These are phyloP conservation scores for Hydractinia symbiolongicarpus DNA, from an alignment of 30 jellyfish, hydroid and myxozoan genomes.

Conservation along the genomic window DNA sequence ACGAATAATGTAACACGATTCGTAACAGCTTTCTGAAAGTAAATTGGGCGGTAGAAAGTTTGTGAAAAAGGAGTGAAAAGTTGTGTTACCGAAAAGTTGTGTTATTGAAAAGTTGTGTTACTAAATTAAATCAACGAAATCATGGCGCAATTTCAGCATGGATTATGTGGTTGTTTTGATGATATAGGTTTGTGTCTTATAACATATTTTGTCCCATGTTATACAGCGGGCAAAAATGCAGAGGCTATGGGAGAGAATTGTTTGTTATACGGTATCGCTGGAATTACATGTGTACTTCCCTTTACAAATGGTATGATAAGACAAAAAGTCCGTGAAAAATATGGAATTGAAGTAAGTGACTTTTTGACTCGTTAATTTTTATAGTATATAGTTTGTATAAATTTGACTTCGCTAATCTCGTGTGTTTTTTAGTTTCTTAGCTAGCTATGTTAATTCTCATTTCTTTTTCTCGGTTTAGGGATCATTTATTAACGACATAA, in stretches of 20 bases:
- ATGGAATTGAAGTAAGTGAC: slow-evolving; percentile 60
- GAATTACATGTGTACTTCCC: slow-evolving; percentile 73
- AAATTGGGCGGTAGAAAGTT: too few relatives aligned
- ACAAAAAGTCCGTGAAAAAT: slow-evolving; percentile 65
- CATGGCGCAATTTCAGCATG: slow-evolving; percentile 61
- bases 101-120: too few relatives aligned
- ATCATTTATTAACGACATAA: not conserved
- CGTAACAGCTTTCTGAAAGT: too few relatives aligned
- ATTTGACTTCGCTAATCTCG: not conserved
- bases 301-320: slow-evolving; percentile 72
- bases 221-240: slow-evolving; percentile 83
- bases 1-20: too few relatives aligned
- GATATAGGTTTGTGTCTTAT: slow-evolving; percentile 65
- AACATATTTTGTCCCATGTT: slow-evolving; percentile 75
- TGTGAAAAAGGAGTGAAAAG: too few relatives aligned
- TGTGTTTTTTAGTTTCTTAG: not conserved
- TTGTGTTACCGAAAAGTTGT: too few relatives aligned
- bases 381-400: too few relatives aligned
- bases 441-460: not conserved
- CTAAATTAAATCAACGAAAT: not conserved
- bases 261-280: slow-evolving; percentile 57
- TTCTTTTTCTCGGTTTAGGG: not conserved
- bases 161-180: slow-evolving; percentile 68
- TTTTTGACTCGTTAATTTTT: not conserved
- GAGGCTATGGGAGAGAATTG: slow-evolving; percentile 83